Base-by-base conservation (phyloP, 2,888 invertebrate species). In the Pardosa pseudoannulata region DNA sequence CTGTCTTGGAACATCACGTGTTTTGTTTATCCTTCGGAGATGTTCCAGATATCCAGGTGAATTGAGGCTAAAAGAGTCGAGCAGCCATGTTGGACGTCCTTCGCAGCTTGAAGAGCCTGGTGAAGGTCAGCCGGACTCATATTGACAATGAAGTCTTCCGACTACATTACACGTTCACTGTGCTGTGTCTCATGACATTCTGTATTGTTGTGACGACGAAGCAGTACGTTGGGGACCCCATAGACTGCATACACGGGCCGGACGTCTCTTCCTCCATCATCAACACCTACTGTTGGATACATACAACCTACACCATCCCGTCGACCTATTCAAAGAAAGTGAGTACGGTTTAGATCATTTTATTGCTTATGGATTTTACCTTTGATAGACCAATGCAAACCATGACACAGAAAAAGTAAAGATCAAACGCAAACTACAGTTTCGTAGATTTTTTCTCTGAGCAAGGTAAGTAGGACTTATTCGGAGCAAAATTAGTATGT, bases 221-320 rank as follows among this genome's bases (percentile, higher is more conserved):
- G 74, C 90, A 90, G 81, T 90, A 89, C 80, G 89, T 90, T 13
- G 90, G 90, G 0, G 90, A 89, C 70, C 89, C 90, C 28, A 90
- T 90, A 76, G 88, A 89, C 74, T 90, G 90, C 87, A 88, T 90
- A 31, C 81, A 88, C 64, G 81, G 86, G 29, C 87, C 79, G 68
- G 88, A 88, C 65, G 79, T 89, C 71, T 82, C 89, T 23, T 88
- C 89, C 31, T 80, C 87, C 36, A 88, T 90, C 79, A 95, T 97
- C 90, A 97, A 97, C 92, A 97, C 97, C 0, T 97, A 95, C 92
- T 97, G 97, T 91, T 97, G 97, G 97, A 97, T 97, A 91, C 96
- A 96, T 50, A 96, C 96, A 68, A 97, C 97, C 23, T 97, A 96
- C 91, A 96, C 96, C 0, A 96, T 89, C n/a, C 88, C 89, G 23